A percentile compares a stretch with the other conserved stretches of the same genome.
These are phyloP conservation scores for Spodoptera litura DNA, from an alignment of 1,140 invertebrate species.

Conservation along the genomic window DNA sequence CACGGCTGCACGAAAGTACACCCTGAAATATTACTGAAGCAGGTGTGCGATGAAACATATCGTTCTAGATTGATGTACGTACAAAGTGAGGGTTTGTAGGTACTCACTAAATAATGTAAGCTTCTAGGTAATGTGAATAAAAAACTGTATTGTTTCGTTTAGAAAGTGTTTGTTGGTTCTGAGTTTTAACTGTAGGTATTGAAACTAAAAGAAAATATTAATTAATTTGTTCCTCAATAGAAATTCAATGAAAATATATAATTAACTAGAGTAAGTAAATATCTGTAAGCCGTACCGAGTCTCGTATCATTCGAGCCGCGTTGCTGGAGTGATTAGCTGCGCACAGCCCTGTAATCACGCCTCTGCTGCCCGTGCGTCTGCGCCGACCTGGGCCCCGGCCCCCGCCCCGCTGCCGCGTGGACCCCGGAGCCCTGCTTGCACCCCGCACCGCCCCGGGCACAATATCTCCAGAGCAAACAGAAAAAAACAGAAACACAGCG, in stretches of 20 bases:
- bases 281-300: slow-evolving; percentile 53
- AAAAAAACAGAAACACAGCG: slow-evolving; percentile 77
- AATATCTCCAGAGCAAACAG: slow-evolving; percentile 78
- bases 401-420: slow-evolving; percentile 41
- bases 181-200: no score
- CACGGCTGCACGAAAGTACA: slow-evolving; percentile 55
- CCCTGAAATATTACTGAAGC: neutral
- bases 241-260: neutral
- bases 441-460: slow-evolving; percentile 63
- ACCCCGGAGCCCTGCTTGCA: slow-evolving; percentile 29
- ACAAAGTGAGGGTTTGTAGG: neutral
- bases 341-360: slow-evolving; percentile 80
- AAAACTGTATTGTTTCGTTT: no score
- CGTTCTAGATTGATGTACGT: no score
- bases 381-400: slow-evolving; percentile 63
- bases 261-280: slow-evolving; percentile 33
- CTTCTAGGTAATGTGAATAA: no score
- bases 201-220: no score
- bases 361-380: slow-evolving; percentile 82
- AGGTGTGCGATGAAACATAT: neutral
- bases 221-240: no score
- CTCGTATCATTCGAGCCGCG: slow-evolving; percentile 59
- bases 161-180: no score
- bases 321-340: slow-evolving; percentile 79
- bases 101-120: no score